A percentile compares a stretch with the other conserved stretches of the same genome.
These are phyloP conservation scores for Drosophila helvetica DNA, from an alignment of 2,888 invertebrate genomes.

Conservation along the genomic window DNA sequence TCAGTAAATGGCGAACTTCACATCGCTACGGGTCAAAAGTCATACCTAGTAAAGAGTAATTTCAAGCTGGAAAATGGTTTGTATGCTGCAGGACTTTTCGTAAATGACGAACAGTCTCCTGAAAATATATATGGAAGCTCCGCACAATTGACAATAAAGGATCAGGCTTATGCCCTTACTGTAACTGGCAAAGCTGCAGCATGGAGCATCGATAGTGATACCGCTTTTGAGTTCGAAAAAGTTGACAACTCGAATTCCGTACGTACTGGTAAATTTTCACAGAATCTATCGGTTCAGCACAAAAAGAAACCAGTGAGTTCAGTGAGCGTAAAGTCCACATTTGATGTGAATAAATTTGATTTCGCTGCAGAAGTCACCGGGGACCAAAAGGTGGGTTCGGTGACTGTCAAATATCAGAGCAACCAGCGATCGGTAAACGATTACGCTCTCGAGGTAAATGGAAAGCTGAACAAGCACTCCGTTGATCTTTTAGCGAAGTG, in stretches of 20 bases:
- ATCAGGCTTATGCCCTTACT: slow-evolving; percentile 53
- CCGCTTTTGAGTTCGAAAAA: slow-evolving; percentile 55
- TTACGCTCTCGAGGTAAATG: slow-evolving; percentile 86
- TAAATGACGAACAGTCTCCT: slow-evolving; percentile 67
- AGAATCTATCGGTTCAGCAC: slow-evolving; percentile 57
- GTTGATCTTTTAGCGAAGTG: slow-evolving; percentile 74
- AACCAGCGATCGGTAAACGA: slow-evolving; percentile 82
- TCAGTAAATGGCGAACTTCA: slow-evolving; percentile 65
- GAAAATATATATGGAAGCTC: slow-evolving; percentile 74
- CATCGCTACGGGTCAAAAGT: slow-evolving; percentile 62
- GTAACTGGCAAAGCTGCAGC: slow-evolving; percentile 58
- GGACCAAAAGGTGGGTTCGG: slow-evolving; percentile 86
- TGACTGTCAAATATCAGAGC: slow-evolving; percentile 84
- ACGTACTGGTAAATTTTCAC: slow-evolving; percentile 59
- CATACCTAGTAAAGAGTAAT: slow-evolving; percentile 66
- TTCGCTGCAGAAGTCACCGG: slow-evolving; percentile 86
- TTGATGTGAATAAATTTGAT: slow-evolving; percentile 80
- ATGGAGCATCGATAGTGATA: slow-evolving; percentile 54
- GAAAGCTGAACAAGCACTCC: slow-evolving; percentile 83
- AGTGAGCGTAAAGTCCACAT: slow-evolving; percentile 84
- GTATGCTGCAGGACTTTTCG: slow-evolving; percentile 71
- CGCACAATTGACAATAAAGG: slow-evolving; percentile 45
- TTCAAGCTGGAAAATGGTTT: slow-evolving; percentile 65
- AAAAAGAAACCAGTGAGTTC: slow-evolving; percentile 53
- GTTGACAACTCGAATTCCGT: slow-evolving; percentile 45